Percentiles rank a stretch among this genome's conserved stretches.
phyloP scores from a whole-genome alignment of 2,797 vertebrate genomes.

The Pelodytes ibericus region DNA sequence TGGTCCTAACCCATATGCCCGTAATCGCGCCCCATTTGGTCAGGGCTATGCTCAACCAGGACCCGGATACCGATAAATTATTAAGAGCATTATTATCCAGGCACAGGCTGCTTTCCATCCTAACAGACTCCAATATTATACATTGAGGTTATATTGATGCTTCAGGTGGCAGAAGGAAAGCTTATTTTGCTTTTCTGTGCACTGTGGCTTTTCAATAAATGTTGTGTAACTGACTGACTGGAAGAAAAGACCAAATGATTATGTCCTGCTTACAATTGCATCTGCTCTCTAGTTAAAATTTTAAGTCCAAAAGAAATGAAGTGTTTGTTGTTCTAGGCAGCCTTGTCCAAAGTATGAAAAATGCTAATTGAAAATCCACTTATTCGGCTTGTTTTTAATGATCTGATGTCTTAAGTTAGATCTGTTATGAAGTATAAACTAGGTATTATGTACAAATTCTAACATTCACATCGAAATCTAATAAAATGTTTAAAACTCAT shows the following conservation, averaged over 20 bases:
- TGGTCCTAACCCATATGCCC: conserved; percentile 90
- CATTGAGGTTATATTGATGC: conserved; percentile 65
- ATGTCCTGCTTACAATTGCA: conserved; percentile 73
- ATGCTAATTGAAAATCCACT: conserved; percentile 67
- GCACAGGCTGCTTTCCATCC: conserved; percentile 59
- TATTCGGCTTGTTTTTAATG: conserved; percentile 71
- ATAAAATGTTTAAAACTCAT: conserved; percentile 81
- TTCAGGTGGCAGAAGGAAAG: conserved; percentile 63
- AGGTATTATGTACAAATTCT: conserved; percentile 90
- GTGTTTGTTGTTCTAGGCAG: conserved; percentile 71
- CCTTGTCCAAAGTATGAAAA: conserved; percentile 65
- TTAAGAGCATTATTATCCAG: background rate
- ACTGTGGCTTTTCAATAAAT: conserved; percentile 65
- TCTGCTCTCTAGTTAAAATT: conserved; percentile 71
- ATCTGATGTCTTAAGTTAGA: conserved; percentile 75
- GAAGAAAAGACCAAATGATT: conserved; percentile 64
- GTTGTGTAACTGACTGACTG: conserved; percentile 63
- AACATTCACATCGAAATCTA: conserved; percentile 85
- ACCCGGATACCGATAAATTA: conserved; percentile 85
- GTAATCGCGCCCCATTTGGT: conserved; percentile 88
- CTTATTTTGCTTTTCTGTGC: conserved; percentile 59
- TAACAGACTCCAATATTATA: conserved; percentile 67
- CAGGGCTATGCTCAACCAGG: conserved; percentile 94
- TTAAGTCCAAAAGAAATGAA: conserved; percentile 68
- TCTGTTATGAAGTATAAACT: conserved; percentile 76